Evolutionary conservation across 35 echinoderm and acorn worm genomes (phyloP).

Genomic region (Apostichopus parvimensis): DNA sequence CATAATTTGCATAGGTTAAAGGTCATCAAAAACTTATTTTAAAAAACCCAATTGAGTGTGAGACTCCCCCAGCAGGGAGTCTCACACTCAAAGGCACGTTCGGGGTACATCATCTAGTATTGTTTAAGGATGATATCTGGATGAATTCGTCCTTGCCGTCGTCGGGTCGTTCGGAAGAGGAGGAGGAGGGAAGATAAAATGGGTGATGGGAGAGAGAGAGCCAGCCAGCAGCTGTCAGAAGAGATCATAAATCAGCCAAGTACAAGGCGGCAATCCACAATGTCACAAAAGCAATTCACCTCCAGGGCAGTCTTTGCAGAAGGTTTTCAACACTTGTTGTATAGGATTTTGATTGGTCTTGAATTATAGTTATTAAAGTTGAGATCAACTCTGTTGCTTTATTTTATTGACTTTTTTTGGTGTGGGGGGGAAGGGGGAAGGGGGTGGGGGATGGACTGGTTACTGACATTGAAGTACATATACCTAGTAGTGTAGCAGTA

Average conservation of each 20-base stretch:
- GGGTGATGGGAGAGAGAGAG: not conserved
- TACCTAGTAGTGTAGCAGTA: too few species aligned
- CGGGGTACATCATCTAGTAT: not conserved
- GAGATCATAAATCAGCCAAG: slow-evolving; percentile 30
- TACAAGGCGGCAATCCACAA: not conserved
- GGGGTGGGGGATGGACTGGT: too few species aligned
- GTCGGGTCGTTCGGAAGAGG: not conserved
- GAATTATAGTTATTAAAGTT: slow-evolving; percentile 4
- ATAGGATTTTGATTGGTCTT: not conserved
- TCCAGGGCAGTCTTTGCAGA: not conserved
- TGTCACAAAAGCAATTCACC: slow-evolving; percentile 44
- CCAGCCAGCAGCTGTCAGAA: not conserved
- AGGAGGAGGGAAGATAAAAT: not conserved
- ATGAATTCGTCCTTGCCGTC: not conserved
- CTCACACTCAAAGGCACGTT: slow-evolving; percentile 60
- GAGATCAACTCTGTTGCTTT: not conserved
- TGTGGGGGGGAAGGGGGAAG: too few species aligned
- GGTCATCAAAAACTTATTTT: slow-evolving; percentile 96
- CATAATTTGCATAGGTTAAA: slow-evolving; percentile 97
- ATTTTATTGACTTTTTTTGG: not conserved
- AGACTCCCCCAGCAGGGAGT: slow-evolving; percentile 78
- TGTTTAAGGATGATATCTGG: slow-evolving; percentile 12
- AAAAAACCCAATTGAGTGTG: slow-evolving; percentile 81
- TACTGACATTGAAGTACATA: not conserved
- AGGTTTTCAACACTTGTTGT: slow-evolving; percentile 40